These are phyloP conservation scores for Polyommatus iphigenia DNA, from an alignment of 2,888 invertebrate genomes.

Conservation along the genomic window DNA sequence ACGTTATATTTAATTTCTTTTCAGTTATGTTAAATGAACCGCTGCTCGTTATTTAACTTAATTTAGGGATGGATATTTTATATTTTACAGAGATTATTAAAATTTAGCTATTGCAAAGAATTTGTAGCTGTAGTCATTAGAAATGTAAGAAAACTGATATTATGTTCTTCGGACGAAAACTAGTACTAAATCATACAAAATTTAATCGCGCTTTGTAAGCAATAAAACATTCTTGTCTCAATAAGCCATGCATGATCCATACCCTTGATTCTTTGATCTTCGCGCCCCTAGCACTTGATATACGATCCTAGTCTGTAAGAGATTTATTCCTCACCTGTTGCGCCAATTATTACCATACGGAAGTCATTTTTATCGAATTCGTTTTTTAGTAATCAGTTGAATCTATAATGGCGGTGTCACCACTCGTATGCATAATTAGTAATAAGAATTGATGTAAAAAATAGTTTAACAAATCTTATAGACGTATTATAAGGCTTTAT, in stretches of 20 bases:
- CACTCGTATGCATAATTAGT: slow-evolving; percentile 41
- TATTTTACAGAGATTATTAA: not conserved
- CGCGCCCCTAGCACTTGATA: slow-evolving; percentile 62
- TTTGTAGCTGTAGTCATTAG: not conserved
- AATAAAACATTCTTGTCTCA: not conserved
- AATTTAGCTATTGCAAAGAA: not conserved
- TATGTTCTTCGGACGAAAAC: not conserved
- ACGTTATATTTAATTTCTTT: slow-evolving; percentile 11
- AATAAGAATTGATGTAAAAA: slow-evolving; percentile 23
- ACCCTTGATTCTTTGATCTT: not conserved
- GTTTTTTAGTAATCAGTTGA: slow-evolving; percentile 48
- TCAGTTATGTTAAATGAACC: not conserved
- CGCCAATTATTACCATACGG: slow-evolving; percentile 72
- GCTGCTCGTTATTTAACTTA: not conserved
- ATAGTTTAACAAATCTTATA: not conserved
- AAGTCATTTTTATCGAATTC: slow-evolving; percentile 58
- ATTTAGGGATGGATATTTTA: not conserved
- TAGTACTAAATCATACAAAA: not conserved
- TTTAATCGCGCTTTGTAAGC: not conserved
- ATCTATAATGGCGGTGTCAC: slow-evolving; percentile 42
- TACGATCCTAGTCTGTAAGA: slow-evolving; percentile 65
- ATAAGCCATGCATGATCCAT: not conserved
- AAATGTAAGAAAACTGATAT: not conserved
- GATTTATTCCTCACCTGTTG: slow-evolving; percentile 76
- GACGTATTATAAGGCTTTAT: not conserved